phyloP scores from a whole-genome alignment of 2,113 vertebrate species.

The Neolamprologus ventralis region DNA sequence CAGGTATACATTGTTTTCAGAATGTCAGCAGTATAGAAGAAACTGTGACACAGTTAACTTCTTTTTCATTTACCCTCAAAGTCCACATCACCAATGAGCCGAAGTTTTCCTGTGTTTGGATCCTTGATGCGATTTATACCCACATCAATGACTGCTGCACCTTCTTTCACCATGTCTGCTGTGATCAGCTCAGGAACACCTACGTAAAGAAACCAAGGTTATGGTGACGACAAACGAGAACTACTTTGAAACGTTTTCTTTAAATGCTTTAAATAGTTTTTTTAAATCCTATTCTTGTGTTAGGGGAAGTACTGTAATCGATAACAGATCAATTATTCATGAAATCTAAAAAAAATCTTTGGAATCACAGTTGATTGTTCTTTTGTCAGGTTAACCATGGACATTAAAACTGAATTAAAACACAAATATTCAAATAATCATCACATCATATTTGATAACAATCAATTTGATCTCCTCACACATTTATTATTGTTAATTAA shows the following conservation, averaged over 20 bases:
- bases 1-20: neutral
- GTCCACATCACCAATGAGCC: slow-evolving; percentile 87
- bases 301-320: neutral
- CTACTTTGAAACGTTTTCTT: neutral
- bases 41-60: neutral
- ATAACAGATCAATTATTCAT: neutral
- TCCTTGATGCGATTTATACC: slow-evolving; percentile 86
- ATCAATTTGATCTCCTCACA: neutral
- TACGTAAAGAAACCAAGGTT: slow-evolving; percentile 21
- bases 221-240: neutral
- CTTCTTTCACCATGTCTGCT: slow-evolving; percentile 87
- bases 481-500: neutral
- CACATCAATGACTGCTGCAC: slow-evolving; percentile 85
- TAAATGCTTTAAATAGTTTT: neutral
- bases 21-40: neutral
- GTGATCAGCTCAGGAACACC: slow-evolving; percentile 87
- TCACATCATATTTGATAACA: neutral
- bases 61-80: slow-evolving; percentile 79
- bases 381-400: neutral
- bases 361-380: neutral
- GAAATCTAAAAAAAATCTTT: neutral
- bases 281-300: neutral
- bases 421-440: neutral
- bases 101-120: slow-evolving; percentile 76
- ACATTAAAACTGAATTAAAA: neutral